Conservation (phyloP, 2,113 vertebrate genomes). For the Cyphomyrus discorhynchus region DNA sequence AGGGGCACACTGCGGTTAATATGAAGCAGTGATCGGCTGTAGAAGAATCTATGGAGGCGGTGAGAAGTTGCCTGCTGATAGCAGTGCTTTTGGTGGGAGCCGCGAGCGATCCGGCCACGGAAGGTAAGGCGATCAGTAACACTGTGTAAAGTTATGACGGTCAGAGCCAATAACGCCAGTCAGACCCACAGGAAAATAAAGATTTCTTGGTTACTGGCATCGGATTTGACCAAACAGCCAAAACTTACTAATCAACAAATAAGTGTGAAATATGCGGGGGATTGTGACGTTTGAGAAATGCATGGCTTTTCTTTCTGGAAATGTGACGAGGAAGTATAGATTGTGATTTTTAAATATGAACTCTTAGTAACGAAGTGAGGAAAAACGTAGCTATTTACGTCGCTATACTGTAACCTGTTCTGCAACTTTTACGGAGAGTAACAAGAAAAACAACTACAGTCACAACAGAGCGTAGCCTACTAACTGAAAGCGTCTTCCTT, state of each 20-base stretch:
- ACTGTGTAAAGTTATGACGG: not conserved
- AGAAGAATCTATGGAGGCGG: constrained; percentile 55
- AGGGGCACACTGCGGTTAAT: not conserved
- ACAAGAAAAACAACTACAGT: constrained; percentile 15
- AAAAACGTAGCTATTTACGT: not conserved
- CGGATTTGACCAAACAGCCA: not conserved
- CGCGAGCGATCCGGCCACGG: constrained; percentile 51
- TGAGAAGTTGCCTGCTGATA: constrained; percentile 59
- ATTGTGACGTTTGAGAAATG: not conserved
- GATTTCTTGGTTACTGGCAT: not conserved
- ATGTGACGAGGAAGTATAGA: not conserved
- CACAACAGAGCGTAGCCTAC: not conserved
- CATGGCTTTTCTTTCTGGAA: not conserved
- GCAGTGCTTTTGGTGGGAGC: constrained; percentile 54
- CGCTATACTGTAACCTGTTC: constrained; percentile 39
- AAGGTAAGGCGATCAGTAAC: constrained; percentile 55
- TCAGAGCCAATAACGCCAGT: not conserved
- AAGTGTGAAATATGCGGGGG: not conserved
- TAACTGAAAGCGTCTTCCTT: not conserved
- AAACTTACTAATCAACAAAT: not conserved
- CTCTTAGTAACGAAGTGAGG: not conserved
- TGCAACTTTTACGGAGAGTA: constrained; percentile 32
- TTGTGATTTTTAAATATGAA: not conserved
- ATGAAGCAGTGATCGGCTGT: constrained; percentile 51
- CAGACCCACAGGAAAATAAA: not conserved